Base-by-base conservation (phyloP, 2,888 invertebrate genomes). In the Ctena decussata region DNA sequence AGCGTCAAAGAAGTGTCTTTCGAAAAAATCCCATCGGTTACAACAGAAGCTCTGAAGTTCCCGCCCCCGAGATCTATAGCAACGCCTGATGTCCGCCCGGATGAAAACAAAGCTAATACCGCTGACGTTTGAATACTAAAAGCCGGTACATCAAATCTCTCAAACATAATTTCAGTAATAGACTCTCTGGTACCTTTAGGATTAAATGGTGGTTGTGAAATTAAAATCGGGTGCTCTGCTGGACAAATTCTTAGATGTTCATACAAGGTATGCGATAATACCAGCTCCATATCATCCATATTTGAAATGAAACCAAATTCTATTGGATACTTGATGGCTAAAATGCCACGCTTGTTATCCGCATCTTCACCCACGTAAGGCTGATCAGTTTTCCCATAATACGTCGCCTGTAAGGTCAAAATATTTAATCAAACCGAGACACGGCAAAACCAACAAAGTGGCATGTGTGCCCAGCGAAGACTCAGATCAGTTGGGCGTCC, bases 281-380 rank as follows among this genome's bases (percentile, higher is more conserved):
- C 18, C n/a, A 30, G 35, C n/a, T 30, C 70, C 70, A 70, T 37
- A n/a, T 70, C 70, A 24, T 70, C 70, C 37, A 35, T 39, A n/a
- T 41, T 70, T 3, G 39, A 24, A 8, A 70, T 27, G 18, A 39
- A 70, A n/a, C 70, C 70, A n/a, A 24, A 27, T 35, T 70, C 39
- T 24, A 70, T 41, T 8, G 70, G 70, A 18, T 70, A 70, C 70
- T 70, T 70, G 21, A 70, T 18, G 32, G 70, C 70, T 37, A 70
- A 41, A 5, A 35, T 18, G 18, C 70, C 70, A 35, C 70, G 70
- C n/a, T 37, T 39, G 35, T 21, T 35, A 11, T 27, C 6, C 11
- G 70, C 70, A 70, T 70, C 70, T n/a, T 70, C 70, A 8, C 70
- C 70, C 11, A 70, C 24, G 18, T 35, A 70, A 3, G 24, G 70